phyloP scores from a whole-genome alignment of 2,113 vertebrate genomes.

The Hemiprocne comata region DNA sequence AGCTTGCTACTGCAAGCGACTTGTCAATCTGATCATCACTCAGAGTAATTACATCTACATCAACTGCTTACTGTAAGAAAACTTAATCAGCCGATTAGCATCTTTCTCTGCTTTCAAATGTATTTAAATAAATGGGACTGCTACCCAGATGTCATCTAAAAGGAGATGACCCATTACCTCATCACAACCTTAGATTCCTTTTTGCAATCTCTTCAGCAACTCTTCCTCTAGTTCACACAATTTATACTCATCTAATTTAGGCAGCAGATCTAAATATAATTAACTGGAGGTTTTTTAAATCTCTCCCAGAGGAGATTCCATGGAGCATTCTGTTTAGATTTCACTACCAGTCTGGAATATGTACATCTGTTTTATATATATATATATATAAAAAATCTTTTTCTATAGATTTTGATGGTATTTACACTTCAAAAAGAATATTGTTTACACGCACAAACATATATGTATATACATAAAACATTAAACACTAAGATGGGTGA shows the following conservation, averaged over 20 bases:
- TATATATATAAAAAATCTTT: conserved; percentile 23
- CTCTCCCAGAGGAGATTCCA: neutral
- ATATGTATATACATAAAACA: neutral
- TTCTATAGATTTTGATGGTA: neutral
- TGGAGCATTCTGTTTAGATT: conserved; percentile 16
- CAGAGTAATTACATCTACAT: neutral
- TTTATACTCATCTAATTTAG: conserved; percentile 2
- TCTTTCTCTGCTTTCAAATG: conserved; percentile 50
- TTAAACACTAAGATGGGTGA: neutral
- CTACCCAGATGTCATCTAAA: conserved; percentile 2
- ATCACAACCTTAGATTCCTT: neutral
- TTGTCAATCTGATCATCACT: conserved; percentile 10
- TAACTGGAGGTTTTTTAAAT: neutral
- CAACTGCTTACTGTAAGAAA: neutral
- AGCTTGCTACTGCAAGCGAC: neutral
- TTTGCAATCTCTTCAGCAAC: neutral
- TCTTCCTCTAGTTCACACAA: neutral
- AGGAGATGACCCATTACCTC: conserved; percentile 1
- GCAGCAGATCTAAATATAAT: conserved; percentile 35
- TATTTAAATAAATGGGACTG: neutral
- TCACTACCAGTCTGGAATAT: conserved; percentile 31
- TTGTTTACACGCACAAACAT: neutral
- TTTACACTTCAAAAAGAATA: conserved; percentile 3
- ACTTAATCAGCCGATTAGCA: conserved; percentile 27
- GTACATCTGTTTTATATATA: conserved; percentile 56